Percentiles rank a stretch among this genome's conserved stretches.
phyloP scores from a whole-genome alignment of 1,140 invertebrate species.

The Meloidogyne floridensis region DNA sequence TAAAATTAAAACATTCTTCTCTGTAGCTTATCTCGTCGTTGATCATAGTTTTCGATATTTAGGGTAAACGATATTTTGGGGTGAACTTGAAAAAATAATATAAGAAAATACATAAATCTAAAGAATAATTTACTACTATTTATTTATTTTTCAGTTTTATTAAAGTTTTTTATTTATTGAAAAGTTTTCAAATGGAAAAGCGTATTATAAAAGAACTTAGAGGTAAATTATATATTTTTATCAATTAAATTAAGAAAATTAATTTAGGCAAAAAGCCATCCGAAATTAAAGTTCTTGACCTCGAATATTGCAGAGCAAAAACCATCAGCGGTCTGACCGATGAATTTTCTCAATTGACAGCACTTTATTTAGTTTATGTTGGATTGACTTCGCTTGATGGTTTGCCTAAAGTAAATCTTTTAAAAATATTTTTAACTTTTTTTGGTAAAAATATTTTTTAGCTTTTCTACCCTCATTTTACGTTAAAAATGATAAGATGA shows the following conservation, averaged over 20 bases:
- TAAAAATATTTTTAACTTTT: not conserved
- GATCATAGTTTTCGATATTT: no score
- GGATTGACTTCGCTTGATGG: conserved; percentile 46
- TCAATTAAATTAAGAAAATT: not conserved
- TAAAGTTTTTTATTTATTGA: not conserved
- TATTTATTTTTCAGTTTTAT: no score
- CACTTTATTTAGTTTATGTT: conserved; percentile 44
- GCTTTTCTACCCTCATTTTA: no score
- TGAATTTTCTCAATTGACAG: conserved; percentile 41
- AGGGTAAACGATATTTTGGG: no score
- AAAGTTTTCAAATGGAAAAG: conserved; percentile 15
- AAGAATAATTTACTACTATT: no score
- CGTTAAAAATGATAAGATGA: no score
- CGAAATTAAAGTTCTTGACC: conserved; percentile 35
- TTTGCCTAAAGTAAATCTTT: conserved; percentile 35
- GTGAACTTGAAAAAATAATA: no score
- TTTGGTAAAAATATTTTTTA: no score
- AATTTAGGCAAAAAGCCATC: conserved; percentile 33
- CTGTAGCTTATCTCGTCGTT: no score
- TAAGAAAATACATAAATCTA: no score
- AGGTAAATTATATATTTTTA: conserved; percentile 1
- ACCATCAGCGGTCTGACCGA: conserved; percentile 38
- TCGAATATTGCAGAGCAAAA: conserved; percentile 42
- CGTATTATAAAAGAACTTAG: conserved; percentile 18
- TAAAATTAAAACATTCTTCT: no score